Evolutionary conservation across 2,797 vertebrate genomes (phyloP), one percentile per base, ranked within the genome.

Genomic region (Sebastiscus tertius): DNA sequence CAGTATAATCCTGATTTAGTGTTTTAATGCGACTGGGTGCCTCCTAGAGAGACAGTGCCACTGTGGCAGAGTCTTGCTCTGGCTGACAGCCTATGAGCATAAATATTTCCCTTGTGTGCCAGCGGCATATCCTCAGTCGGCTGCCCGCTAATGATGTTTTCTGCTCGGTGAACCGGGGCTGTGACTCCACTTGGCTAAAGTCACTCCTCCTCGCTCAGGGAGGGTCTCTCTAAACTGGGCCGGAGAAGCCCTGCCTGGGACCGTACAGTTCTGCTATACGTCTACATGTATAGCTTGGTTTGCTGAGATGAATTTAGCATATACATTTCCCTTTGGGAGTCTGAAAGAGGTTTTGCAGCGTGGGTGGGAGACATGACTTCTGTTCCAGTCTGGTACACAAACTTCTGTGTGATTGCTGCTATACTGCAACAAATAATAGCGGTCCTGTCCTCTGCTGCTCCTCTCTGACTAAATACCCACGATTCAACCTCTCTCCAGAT

Each of bases 61-160:
- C 56, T 52, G 29, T 71, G 54, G 33, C 54, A 16, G n/a, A 65
- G 39, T 24, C 52, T 11, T 68, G 31, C 29, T 61, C 62, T 82
- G 52, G 46, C 39, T 73, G 60, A 54, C 64, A 55, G 54, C 67
- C 65, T 80, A 36, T 60, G 69, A 75, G 67, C 29, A 64, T 82
- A 79, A 90, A 82, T 80, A 77, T 87, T 83, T 84, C 76, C 75
- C 79, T 42, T 18, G 74, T 80, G 88, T 80, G 77, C 72, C 72
- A 72, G 62, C 34, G 73, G 63, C 81, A 86, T 77, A 87, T 78
- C 72, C 81, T 87, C 82, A 82, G 71, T 75, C 81, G 79, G 58
- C 75, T 67, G 46, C 39, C 58, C 6, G 27, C 79, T 87, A 87
- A 84, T 79, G 65, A 85, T 82, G 82, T 82, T 88, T 86, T 89